Conservation (phyloP, 1,140 invertebrate genomes). For the Glossosoma conforme region DNA sequence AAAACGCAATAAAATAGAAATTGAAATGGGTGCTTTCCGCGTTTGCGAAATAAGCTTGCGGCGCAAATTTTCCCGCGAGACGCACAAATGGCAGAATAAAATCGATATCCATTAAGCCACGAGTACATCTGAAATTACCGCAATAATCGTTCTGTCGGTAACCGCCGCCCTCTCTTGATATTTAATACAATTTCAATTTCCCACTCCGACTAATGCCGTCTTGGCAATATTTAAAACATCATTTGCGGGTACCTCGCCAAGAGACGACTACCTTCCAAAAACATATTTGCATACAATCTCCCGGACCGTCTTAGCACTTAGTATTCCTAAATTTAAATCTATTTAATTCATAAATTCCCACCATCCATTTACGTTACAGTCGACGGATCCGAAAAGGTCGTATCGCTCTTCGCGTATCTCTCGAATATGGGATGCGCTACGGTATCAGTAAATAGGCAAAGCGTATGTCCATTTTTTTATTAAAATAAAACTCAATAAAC, state of each 20-base stretch:
- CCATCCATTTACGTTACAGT: conserved; percentile 30
- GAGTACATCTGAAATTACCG: conserved; percentile 26
- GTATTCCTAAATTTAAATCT: conserved; percentile 30
- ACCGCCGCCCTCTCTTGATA: conserved; percentile 6
- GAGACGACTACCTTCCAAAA: conserved; percentile 4
- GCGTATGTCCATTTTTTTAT: no score
- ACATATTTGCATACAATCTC: conserved; percentile 32
- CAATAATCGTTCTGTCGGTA: conserved; percentile 23
- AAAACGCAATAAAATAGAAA: no score
- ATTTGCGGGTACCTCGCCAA: conserved; percentile 3
- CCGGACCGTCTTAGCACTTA: conserved; percentile 31
- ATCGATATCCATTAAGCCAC: conserved; percentile 28
- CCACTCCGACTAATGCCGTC: conserved; percentile 25
- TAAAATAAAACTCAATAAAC: no score
- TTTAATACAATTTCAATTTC: conserved; percentile 32
- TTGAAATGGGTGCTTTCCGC: no score
- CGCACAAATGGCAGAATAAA: no score
- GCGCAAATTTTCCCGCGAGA: no score
- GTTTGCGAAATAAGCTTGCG: no score
- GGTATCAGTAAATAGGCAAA: neutral
- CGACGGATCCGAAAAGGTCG: conserved; percentile 9
- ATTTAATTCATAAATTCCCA: conserved; percentile 32
- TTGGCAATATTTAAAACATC: conserved; percentile 12
- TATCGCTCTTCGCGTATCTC: conserved; percentile 10
- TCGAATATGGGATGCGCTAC: neutral